Evolutionary conservation across 2,113 vertebrate genomes (phyloP).

Genomic region (Chitala chitala): DNA sequence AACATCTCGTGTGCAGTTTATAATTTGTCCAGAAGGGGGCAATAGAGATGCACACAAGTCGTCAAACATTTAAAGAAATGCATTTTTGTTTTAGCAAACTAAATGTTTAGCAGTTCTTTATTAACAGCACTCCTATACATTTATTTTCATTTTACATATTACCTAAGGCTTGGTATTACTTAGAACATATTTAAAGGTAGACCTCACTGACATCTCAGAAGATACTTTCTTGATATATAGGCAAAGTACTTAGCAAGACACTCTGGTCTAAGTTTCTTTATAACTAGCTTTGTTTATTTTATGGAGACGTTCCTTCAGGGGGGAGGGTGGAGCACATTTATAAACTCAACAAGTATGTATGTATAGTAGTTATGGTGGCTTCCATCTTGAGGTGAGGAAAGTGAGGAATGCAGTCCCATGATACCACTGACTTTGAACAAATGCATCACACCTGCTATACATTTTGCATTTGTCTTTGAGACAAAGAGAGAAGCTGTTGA

Average conservation of each 20-base stretch:
- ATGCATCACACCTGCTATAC: not conserved
- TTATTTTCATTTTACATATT: not conserved
- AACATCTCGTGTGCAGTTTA: not conserved
- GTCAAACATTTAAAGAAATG: constrained; percentile 15
- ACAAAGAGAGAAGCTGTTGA: too few relatives aligned
- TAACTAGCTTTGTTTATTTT: not conserved
- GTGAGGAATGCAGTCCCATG: not conserved
- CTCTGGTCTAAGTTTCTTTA: not conserved
- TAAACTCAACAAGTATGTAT: not conserved
- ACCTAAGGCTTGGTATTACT: too few relatives aligned
- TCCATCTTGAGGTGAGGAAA: constrained; percentile 1
- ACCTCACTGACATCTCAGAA: not conserved
- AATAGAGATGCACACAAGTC: constrained; percentile 46
- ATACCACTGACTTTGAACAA: not conserved
- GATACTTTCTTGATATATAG: not conserved
- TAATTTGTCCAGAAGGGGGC: constrained; percentile 50
- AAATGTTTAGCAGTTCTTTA: not conserved
- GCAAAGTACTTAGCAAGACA: not conserved
- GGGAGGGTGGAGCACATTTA: not conserved
- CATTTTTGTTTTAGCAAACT: not conserved
- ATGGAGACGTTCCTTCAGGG: not conserved
- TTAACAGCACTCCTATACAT: not conserved
- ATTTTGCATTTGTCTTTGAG: not conserved
- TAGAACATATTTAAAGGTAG: too few relatives aligned
- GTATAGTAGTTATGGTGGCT: not conserved